phyloP scores from a whole-genome alignment of 2,888 invertebrate species.

The Andrena chrysosceles region DNA sequence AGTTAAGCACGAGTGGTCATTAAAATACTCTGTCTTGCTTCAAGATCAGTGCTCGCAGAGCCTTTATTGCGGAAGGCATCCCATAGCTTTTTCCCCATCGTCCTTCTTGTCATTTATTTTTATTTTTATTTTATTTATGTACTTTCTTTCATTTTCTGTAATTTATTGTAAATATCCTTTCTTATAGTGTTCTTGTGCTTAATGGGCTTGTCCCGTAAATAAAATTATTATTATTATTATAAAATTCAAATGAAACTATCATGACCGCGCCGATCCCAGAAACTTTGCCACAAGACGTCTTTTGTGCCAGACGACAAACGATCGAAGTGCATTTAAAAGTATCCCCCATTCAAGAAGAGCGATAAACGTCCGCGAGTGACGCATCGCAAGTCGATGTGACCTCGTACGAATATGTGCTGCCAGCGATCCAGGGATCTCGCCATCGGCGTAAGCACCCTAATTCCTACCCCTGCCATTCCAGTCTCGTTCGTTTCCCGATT shows the following conservation, averaged over 20 bases:
- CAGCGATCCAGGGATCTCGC: not conserved
- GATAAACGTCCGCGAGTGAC: slow-evolving; percentile 1
- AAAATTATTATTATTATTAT: too few relatives aligned
- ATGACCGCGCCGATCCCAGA: too few relatives aligned
- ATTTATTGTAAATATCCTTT: too few relatives aligned
- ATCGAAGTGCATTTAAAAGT: not conserved
- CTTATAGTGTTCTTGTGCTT: too few relatives aligned
- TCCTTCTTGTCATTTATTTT: too few relatives aligned
- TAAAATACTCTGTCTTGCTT: too few relatives aligned
- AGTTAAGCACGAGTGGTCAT: not conserved
- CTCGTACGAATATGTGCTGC: slow-evolving; percentile 1
- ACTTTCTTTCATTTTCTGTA: too few relatives aligned
- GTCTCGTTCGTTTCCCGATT: slow-evolving; percentile 23
- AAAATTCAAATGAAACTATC: slow-evolving; percentile 1
- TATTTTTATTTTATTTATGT: too few relatives aligned
- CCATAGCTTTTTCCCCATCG: too few relatives aligned
- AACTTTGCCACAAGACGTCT: not conserved
- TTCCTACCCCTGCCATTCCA: not conserved
- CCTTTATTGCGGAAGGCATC: too few relatives aligned
- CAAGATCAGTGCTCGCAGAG: too few relatives aligned
- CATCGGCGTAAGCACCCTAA: slow-evolving; percentile 6
- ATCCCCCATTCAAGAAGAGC: not conserved
- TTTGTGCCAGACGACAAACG: not conserved
- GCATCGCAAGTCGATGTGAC: not conserved
- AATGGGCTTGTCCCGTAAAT: too few relatives aligned